These are phyloP conservation scores for Formicarius rufipectus DNA, from an alignment of 2,113 vertebrate species.

Conservation along the genomic window DNA sequence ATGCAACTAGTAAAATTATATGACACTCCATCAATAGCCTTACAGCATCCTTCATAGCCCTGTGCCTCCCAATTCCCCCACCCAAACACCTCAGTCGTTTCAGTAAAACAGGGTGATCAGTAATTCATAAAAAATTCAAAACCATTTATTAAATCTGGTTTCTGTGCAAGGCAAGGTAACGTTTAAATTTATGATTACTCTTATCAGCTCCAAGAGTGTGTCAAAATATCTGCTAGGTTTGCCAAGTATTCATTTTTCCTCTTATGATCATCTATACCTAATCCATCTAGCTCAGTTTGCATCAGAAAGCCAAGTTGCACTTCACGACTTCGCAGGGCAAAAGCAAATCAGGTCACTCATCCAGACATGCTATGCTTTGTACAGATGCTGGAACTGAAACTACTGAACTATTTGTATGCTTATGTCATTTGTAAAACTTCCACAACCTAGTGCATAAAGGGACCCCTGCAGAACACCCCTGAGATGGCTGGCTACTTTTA, in stretches of 20 bases:
- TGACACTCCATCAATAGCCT: conserved; percentile 71
- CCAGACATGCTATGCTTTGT: neutral
- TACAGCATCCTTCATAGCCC: conserved; percentile 37
- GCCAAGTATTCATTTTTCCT: conserved; percentile 61
- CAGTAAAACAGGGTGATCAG: conserved; percentile 54
- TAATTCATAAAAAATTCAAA: conserved; percentile 73
- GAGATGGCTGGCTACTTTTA: neutral
- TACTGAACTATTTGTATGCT: neutral
- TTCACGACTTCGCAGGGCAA: conserved; percentile 49
- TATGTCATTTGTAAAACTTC: neutral
- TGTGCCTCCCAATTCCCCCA: neutral
- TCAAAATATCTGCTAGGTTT: conserved; percentile 65
- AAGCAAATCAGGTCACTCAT: conserved; percentile 31
- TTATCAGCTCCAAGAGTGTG: conserved; percentile 55
- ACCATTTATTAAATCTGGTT: conserved; percentile 66
- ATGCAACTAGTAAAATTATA: conserved; percentile 80
- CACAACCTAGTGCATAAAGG: neutral
- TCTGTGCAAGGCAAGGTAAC: conserved; percentile 60
- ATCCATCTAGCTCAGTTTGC: conserved; percentile 37
- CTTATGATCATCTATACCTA: conserved; percentile 62
- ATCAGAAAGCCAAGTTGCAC: conserved; percentile 55
- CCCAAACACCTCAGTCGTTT: conserved; percentile 56
- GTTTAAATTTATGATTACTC: conserved; percentile 69
- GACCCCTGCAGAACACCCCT: neutral
- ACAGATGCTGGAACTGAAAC: conserved; percentile 11